Evolutionary conservation across 2,113 vertebrate genomes (phyloP), one percentile per base, ranked within the genome.

Genomic region (Guaruba guarouba): DNA sequence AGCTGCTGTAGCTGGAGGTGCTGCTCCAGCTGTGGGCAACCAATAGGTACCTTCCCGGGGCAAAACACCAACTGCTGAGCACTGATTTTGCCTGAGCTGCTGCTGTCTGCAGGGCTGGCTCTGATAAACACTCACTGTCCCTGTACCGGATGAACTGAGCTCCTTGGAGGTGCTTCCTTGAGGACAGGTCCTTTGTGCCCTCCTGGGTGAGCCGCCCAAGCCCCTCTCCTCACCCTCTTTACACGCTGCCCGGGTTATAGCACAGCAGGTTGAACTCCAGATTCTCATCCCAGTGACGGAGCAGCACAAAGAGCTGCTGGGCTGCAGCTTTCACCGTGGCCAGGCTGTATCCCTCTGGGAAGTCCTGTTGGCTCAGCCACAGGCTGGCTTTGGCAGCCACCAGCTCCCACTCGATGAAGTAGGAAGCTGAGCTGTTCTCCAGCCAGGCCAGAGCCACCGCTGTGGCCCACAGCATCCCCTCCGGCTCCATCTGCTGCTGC

Each of bases 251-350:
- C 0, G 99, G 99, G 97, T 99, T 99, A 96, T 99, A 99, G 94
- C 99, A 99, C 29, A 99, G 98, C 98, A 99, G 98, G 87, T 99
- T 99, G 93, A 99, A 98, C 91, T 99, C 98, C 87, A 99, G 98
- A 95, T 99, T 99, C 61, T 99, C 99, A 37, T 99, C 98, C 99
- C 99, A 99, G 98, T 99, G 99, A 67, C 99, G 97, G 90, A 99
- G 99, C 81, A 99, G 98, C 93, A 99, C 99, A 14, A 99, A 99
- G 31, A 99, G 98, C 97, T 99, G 99, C 93, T 99, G 99, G 85
- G 99, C 99, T 0, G 99, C 98, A 0, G 99, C 97, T 96, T 98
- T 99, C 88, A 99, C 96, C 0, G 92, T 41, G 41, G 97, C 97
- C 86, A 98, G 96, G 10, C 98, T 98, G 73, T 97, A 97, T 54